Evolutionary conservation across 37 sponge, comb jelly and placozoan genomes (phyloP), one percentile per base, ranked within the genome.

Genomic region (Spongilla lacustris): DNA sequence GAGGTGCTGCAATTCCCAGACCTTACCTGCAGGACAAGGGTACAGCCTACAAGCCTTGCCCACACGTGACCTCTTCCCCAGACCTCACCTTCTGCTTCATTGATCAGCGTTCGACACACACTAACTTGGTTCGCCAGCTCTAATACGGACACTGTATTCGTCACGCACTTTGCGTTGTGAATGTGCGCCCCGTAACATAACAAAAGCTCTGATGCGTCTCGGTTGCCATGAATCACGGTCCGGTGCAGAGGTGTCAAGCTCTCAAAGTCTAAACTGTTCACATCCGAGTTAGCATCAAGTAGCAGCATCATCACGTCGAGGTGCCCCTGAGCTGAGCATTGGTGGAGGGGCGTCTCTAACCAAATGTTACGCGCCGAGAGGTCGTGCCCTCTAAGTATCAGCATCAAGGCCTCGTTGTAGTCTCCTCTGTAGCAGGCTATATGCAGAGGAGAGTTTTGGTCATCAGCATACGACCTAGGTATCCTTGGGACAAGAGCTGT

Each of bases 321-420:
- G 41, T 94, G 86, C 6, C 94, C 94, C 8, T 73, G 86, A 4
- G 90, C 72, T 0, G 93, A 84, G 71, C 77, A 75, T 32, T 88
- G 85, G 71, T 94, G 94, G 17, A 94, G 85, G 19, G 94, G 94
- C 0, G 94, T 94, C 82, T 94, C 86, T n/a, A 30, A 25, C 91
- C 88, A 88, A 11, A 85, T 32, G 79, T 92, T 92, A 1, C 74
- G 36, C 26, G 78, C 12, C 4, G 66, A 50, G 14, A 49, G 28
- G 29, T 28, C 49, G 26, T 74, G 17, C 17, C 85, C 87, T 21
- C 81, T n/a, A 10, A 94, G 91, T 23, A 94, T 73, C 32, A 87
- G 50, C 88, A 94, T 86, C 14, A 94, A 85, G 23, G 80, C 94
- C 29, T 73, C 48, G 48, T 81, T 71, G 72, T 94, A 90, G 38